Evolutionary conservation across 2,113 vertebrate genomes (phyloP), one percentile per base, ranked within the genome.

Genomic region (Gobiocypris rarus): DNA sequence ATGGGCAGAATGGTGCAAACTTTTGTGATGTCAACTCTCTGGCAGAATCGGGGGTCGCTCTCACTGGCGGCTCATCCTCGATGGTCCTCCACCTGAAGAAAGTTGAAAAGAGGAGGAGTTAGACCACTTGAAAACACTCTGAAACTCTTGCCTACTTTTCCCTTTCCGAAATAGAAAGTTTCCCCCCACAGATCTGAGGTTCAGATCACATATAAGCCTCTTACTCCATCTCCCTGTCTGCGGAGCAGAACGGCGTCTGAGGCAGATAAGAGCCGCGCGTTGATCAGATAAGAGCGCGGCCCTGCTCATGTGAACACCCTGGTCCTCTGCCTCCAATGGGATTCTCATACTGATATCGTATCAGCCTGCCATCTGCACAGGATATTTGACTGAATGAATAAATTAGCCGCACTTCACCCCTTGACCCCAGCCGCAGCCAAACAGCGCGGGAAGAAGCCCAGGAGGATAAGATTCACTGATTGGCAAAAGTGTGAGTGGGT

Each of bases 361-460:
- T 94, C 94, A 90, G 92, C 90, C 87, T 89, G 86, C 92, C 94
- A 95, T 94, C 94, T 95, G 93, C 92, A 92, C 90, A 93, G 94
- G 92, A 95, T 94, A 95, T 94, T 91, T 93, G 93, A 94, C 92
- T 94, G 93, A 95, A 94, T 94, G 94, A 95, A 95, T 95, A 94
- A 94, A 95, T 95, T 94, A 95, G 93, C 92, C 87, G 87, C 92
- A 94, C 92, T 94, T 95, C 92, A 95, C 94, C 93, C 84, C 81
- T 48, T 87, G 93, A 93, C 94, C 92, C 88, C 83, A 86, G 70
- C 86, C 86, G 90, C 87, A 88, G 89, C 80, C 88, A 89, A 90
- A 89, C 89, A 90, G 92, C 92, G 89, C 58, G 61, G 26, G 54
- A 58, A 80, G 89, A 89, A 89, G 87, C 92, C 92, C 91, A 9